Conservation (phyloP, 2,888 invertebrate genomes). For the Epirrita christyi region DNA sequence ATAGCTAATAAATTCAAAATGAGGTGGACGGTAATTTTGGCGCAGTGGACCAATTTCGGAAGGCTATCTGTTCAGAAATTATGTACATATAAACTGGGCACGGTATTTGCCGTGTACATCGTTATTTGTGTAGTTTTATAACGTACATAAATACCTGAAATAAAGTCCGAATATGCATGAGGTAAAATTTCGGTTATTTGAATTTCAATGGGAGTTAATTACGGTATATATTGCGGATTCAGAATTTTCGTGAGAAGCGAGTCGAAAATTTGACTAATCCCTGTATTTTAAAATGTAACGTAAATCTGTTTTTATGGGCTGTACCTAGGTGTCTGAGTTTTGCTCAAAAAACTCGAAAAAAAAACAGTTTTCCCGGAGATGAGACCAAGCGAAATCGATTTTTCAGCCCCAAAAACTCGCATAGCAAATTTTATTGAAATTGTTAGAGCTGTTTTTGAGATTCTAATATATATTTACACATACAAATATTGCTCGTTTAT, state of each 20-base stretch:
- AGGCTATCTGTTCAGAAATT: slow-evolving; percentile 28
- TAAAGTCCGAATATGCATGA: slow-evolving; percentile 8
- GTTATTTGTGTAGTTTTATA: slow-evolving; percentile 9
- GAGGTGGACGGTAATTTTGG: slow-evolving; percentile 27
- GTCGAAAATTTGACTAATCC: too few species aligned
- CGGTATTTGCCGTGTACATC: background rate
- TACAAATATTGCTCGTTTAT: too few species aligned
- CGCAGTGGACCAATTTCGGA: slow-evolving; percentile 25
- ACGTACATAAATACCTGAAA: slow-evolving; percentile 4
- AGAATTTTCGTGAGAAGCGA: background rate
- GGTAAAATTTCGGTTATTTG: slow-evolving; percentile 4
- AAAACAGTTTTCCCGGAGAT: too few species aligned
- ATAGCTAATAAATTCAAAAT: slow-evolving; percentile 29
- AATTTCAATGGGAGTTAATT: slow-evolving; percentile 9
- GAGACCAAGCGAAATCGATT: too few species aligned
- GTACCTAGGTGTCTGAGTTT: too few species aligned
- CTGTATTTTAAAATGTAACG: too few species aligned
- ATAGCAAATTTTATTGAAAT: too few species aligned
- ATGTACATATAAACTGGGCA: slow-evolving; percentile 26
- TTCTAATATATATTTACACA: too few species aligned
- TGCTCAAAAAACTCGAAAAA: too few species aligned
- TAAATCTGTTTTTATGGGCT: too few species aligned
- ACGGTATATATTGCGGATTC: slow-evolving; percentile 1
- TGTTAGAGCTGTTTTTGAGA: too few species aligned
- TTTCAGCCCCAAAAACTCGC: too few species aligned